Evolutionary conservation across 2,113 vertebrate genomes (phyloP).

Genomic region (Brachyistius frenatus): DNA sequence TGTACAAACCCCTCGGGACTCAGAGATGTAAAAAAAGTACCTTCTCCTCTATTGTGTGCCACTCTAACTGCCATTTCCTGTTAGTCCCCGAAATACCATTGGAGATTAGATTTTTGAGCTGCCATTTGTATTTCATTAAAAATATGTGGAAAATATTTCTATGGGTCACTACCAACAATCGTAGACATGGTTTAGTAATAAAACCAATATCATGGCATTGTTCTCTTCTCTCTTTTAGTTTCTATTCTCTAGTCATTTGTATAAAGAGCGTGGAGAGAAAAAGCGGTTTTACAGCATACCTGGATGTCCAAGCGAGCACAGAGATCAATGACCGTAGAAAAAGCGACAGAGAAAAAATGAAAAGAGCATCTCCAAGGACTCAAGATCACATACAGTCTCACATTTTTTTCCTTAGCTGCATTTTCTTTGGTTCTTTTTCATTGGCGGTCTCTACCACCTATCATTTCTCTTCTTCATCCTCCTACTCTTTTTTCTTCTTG

Average conservation of each 20-base stretch:
- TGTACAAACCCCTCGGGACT: too few relatives aligned
- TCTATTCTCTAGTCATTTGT: conserved; percentile 23
- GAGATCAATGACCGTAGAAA: conserved; percentile 22
- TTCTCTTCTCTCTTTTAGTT: background rate
- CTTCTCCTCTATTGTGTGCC: background rate
- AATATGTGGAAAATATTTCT: background rate
- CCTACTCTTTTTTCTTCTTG: conserved; percentile 3
- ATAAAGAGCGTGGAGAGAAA: background rate
- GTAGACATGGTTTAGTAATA: background rate
- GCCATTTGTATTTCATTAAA: background rate
- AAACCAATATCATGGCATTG: too few relatives aligned
- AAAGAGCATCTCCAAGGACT: conserved; percentile 50
- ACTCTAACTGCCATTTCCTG: background rate
- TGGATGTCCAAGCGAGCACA: conserved; percentile 10
- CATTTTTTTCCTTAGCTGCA: conserved; percentile 2
- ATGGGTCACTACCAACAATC: background rate
- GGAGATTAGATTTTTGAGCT: background rate
- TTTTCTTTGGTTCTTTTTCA: conserved; percentile 24
- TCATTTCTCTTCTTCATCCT: conserved; percentile 22
- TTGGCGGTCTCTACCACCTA: conserved; percentile 17
- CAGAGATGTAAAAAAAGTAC: background rate
- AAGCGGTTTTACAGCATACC: conserved; percentile 18
- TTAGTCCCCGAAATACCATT: too few relatives aligned
- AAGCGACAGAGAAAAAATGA: background rate
- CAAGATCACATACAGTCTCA: conserved; percentile 31